These are phyloP conservation scores for Scolopax mira DNA, from an alignment of 2,113 vertebrate species.

Conservation along the genomic window DNA sequence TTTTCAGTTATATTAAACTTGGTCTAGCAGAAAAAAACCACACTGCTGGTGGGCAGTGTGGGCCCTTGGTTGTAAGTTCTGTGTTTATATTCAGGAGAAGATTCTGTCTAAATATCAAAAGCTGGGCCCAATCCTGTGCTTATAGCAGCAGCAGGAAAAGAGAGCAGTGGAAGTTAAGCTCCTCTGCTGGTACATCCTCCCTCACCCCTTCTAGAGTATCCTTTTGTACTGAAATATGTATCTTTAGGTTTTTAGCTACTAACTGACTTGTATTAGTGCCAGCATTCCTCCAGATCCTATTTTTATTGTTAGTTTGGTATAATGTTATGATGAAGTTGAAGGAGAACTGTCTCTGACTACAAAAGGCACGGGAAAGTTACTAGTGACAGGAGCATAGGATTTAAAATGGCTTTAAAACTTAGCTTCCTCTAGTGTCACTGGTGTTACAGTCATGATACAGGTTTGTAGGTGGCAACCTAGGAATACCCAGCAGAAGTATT, in stretches of 20 bases:
- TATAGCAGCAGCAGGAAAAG: neutral
- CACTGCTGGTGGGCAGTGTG: neutral
- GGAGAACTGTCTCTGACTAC: accelerated
- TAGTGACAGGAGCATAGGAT: neutral
- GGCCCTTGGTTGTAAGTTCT: neutral
- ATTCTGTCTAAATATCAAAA: neutral
- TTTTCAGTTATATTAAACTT: conserved; percentile 1
- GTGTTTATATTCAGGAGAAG: neutral
- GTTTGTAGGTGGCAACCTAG: neutral
- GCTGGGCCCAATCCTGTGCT: neutral
- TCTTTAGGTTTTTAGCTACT: neutral
- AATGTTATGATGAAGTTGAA: neutral
- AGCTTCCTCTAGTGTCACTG: neutral
- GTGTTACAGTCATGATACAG: neutral
- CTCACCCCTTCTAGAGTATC: neutral
- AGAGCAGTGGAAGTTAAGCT: neutral
- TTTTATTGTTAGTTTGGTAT: neutral
- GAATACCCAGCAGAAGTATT: neutral
- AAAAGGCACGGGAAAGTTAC: neutral
- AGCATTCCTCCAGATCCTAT: neutral
- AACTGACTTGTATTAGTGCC: neutral
- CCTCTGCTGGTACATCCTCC: neutral
- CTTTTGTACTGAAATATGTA: neutral
- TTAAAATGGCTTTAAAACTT: neutral
- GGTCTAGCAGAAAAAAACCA: neutral